Conservation (phyloP, 2,797 vertebrate species). For the Falco biarmicus region DNA sequence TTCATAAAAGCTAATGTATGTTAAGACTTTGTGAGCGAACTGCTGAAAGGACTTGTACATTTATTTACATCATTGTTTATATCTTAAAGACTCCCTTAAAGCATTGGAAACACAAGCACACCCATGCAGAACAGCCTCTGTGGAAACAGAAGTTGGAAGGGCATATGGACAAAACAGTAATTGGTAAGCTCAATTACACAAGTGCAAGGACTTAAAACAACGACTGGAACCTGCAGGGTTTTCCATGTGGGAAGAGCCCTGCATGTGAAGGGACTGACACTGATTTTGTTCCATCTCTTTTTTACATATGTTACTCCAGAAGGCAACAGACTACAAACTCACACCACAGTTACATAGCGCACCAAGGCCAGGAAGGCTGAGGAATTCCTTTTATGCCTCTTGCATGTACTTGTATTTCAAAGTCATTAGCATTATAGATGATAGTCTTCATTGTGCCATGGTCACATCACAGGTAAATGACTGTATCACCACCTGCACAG, state of each 20-base stretch:
- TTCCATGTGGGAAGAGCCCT: background rate
- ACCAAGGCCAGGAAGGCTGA: accelerated
- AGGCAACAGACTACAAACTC: background rate
- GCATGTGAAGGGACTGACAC: background rate
- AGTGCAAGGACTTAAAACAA: background rate
- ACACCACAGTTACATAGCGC: background rate
- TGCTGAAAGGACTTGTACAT: background rate
- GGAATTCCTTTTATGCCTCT: background rate
- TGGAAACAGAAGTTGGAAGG: background rate
- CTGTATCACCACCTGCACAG: background rate
- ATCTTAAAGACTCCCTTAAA: background rate
- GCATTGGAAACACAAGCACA: background rate
- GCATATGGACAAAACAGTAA: background rate
- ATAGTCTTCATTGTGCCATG: background rate
- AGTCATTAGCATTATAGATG: background rate
- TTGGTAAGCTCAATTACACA: background rate
- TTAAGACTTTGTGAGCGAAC: background rate
- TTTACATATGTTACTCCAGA: background rate
- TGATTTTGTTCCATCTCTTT: background rate
- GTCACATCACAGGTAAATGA: background rate
- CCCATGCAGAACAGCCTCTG: background rate
- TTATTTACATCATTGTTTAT: background rate
- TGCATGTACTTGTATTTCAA: background rate
- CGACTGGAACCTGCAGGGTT: background rate
- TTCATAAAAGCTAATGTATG: background rate